Percentiles rank a stretch among this genome's conserved stretches.
Evolutionary conservation across 2,113 vertebrate genomes (phyloP).

Genomic region (Cheilinus undulatus): DNA sequence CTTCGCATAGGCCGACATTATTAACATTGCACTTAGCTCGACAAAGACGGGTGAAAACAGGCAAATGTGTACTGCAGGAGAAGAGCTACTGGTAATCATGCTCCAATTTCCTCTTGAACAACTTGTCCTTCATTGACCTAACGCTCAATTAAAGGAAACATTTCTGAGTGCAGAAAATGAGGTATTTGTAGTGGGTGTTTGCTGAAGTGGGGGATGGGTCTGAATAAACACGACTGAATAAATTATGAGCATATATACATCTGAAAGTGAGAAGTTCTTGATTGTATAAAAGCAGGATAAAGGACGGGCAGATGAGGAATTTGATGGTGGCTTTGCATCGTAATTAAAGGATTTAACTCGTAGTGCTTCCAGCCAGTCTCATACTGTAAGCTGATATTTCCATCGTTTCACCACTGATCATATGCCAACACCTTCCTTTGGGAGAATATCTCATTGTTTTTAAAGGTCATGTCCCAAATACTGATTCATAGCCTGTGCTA

Average conservation of each 20-base stretch:
- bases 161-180: neutral
- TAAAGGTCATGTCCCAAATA: constrained; percentile 74
- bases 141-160: constrained; percentile 26
- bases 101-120: constrained; percentile 27
- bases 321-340: constrained; percentile 37
- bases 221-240: constrained; percentile 27
- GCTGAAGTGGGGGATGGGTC: neutral
- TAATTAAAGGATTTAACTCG: constrained; percentile 48
- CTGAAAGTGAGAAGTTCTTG: neutral
- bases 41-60: constrained; percentile 46
- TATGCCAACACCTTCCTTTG: constrained; percentile 68
- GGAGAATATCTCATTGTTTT: constrained; percentile 75
- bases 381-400: constrained; percentile 50
- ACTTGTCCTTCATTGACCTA: constrained; percentile 30
- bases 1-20: constrained; percentile 55
- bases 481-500: constrained; percentile 58
- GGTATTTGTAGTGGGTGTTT: constrained; percentile 3
- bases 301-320: constrained; percentile 18
- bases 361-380: constrained; percentile 44
- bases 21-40: constrained; percentile 30
- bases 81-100: constrained; percentile 27
- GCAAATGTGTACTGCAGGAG: constrained; percentile 23
- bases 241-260: constrained; percentile 24
- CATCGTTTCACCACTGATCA: constrained; percentile 40
- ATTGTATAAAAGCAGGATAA: constrained; percentile 15